Evolutionary conservation across 30 jellyfish, hydroid and myxozoan genomes (phyloP).

Genomic region (Cassiopea andromeda): DNA sequence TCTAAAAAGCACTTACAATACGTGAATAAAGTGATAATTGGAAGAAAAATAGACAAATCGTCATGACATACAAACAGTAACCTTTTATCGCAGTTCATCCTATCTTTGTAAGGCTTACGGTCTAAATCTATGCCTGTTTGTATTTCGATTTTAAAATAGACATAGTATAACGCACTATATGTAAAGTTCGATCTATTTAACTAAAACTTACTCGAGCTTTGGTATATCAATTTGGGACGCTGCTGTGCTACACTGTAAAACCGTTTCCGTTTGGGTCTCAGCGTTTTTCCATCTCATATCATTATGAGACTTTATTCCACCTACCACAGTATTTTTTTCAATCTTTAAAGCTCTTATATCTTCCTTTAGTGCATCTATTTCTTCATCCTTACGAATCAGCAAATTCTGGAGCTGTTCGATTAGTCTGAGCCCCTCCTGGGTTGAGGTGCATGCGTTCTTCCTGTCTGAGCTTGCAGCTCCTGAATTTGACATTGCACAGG

Average conservation of each 20-base stretch:
- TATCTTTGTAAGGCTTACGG: not conserved
- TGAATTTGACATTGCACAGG: conserved; percentile 52
- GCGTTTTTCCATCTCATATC: not conserved
- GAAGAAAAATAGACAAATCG: too few species aligned
- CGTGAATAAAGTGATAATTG: too few species aligned
- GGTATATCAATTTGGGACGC: not conserved
- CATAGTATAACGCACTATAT: not conserved
- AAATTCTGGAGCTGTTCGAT: conserved; percentile 77
- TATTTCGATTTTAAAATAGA: not conserved
- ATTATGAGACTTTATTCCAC: not conserved
- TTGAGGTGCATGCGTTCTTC: conserved; percentile 67
- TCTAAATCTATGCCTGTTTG: not conserved
- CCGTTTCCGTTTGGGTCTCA: conserved; percentile 7
- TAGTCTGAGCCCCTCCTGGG: conserved; percentile 83
- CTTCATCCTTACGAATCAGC: conserved; percentile 72
- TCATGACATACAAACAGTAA: too few species aligned
- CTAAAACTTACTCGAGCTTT: not conserved
- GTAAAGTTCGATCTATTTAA: not conserved
- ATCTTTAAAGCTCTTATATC: conserved; percentile 34
- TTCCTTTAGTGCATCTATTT: conserved; percentile 55
- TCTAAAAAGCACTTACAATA: too few species aligned
- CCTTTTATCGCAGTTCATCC: not conserved
- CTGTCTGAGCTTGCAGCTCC: conserved; percentile 66
- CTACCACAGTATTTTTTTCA: conserved; percentile 64
- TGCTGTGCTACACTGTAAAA: not conserved